Base-by-base conservation (phyloP, 2,113 vertebrate species). In the Hemiscyllium ocellatum region DNA sequence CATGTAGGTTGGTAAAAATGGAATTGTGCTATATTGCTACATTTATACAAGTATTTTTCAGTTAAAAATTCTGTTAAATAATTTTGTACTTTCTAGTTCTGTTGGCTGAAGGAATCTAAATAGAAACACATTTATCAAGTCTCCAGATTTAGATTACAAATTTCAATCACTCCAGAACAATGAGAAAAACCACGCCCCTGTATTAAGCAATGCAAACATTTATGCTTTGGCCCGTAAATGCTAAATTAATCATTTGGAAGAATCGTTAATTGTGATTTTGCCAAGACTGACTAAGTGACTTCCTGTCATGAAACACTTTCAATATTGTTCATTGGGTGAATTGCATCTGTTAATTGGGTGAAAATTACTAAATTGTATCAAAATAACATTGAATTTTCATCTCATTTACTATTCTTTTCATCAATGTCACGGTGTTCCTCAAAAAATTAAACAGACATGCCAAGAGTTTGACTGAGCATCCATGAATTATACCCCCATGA, bases 181-280 rank as follows among this genome's bases (percentile, higher is more conserved):
- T 33, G 3, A 19, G 37, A n/a, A 89, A 90, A 61, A 20, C 52
- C 33, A 56, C 2, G 33, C 26, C 17, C n/a, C 80, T 80, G 19
- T 15, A 37, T 22, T 20, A 66, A 37, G 17, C 56, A 66, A 17
- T 15, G 15, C 20, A 19, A 83, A 61, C 66, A 29, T 37, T 37
- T 42, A 15, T 91, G 19, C 33, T 17, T 90, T 90, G 29, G 87
- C 2, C 29, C 29, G 61, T 90, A 56, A 61, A 19, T 13, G 29
- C 26, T 90, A 13, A 90, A 90, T 52, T 90, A 56, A 56, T 90
- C 52, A 90, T 90, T 90, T 56, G 56, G 89, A 65, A 91, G 66
- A 91, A n/a, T 91, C 13, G 37, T 37, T 91, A 42, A 66, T 37
- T n/a, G 89, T 17, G 61, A 91, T 66, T 90, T 90, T 90, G 50